A percentile compares a stretch with the other conserved stretches of the same genome.
These are phyloP conservation scores for Zoanthus gigantus DNA, from an alignment of 92 coral and sea anemone genomes.

Conservation along the genomic window DNA sequence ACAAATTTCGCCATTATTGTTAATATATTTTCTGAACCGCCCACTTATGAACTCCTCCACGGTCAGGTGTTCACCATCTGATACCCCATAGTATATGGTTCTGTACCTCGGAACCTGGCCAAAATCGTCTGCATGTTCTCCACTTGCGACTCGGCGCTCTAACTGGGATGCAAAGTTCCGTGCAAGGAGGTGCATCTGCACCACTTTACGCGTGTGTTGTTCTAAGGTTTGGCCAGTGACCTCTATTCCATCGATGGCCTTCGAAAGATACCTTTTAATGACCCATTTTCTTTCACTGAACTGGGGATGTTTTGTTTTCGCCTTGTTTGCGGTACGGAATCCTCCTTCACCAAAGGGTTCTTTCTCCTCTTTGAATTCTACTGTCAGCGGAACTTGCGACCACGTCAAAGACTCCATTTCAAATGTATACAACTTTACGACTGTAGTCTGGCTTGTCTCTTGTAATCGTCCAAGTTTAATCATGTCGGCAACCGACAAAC, in stretches of 20 bases:
- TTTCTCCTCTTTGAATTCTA: slow-evolving; percentile 52
- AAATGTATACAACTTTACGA: slow-evolving; percentile 38
- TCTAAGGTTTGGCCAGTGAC: slow-evolving; percentile 42
- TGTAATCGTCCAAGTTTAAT: slow-evolving; percentile 43
- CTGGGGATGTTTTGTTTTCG: slow-evolving; percentile 47
- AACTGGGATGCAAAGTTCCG: slow-evolving; percentile 63
- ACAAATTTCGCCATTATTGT: slow-evolving; percentile 71
- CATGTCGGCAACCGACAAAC: slow-evolving; percentile 68
- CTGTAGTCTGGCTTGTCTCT: slow-evolving; percentile 52
- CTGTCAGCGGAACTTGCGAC: slow-evolving; percentile 48
- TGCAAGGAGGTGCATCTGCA: slow-evolving; percentile 77
- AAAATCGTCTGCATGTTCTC: slow-evolving; percentile 20
- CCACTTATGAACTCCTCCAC: slow-evolving; percentile 77
- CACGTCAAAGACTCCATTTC: slow-evolving; percentile 56
- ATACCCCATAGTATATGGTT: slow-evolving; percentile 60
- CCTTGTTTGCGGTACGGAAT: slow-evolving; percentile 62
- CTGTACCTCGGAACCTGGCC: slow-evolving; percentile 57
- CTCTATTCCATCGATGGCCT: slow-evolving; percentile 47
- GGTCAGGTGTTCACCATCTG: slow-evolving; percentile 45
- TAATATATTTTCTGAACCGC: slow-evolving; percentile 64
- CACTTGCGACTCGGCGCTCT: background rate
- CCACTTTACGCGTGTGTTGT: slow-evolving; percentile 64
- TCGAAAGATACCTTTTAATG: slow-evolving; percentile 65
- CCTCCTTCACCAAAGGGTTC: slow-evolving; percentile 53
- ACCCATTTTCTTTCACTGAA: slow-evolving; percentile 60